Conservation (phyloP, 2,113 vertebrate genomes). For the Falcunculus frontatus region DNA sequence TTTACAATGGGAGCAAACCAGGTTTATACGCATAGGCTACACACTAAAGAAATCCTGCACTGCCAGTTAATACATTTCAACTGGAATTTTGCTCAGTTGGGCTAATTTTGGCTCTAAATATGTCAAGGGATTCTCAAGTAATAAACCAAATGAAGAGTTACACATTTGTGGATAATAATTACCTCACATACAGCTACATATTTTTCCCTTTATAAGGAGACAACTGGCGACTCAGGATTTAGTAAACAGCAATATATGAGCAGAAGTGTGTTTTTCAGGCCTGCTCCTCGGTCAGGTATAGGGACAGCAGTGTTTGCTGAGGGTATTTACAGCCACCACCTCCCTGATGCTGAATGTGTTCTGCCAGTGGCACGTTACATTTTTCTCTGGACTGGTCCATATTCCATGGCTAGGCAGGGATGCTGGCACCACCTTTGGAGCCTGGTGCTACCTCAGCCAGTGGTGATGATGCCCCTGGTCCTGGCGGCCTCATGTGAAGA, state of each 20-base stretch:
- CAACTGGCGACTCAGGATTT: neutral
- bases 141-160: neutral
- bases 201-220: neutral
- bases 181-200: neutral
- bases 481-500: accelerated
- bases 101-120: constrained; percentile 26
- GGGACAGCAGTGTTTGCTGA: neutral
- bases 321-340: neutral
- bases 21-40: constrained; percentile 29
- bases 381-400: neutral
- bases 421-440: neutral
- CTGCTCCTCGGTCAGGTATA: neutral
- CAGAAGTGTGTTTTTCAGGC: neutral
- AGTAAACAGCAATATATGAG: neutral
- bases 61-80: neutral
- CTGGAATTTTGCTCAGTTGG: constrained; percentile 1
- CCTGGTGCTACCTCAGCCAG: neutral
- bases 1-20: constrained; percentile 67
- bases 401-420: neutral
- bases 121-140: neutral
- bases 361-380: neutral
- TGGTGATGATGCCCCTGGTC: neutral
- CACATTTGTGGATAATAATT: neutral
- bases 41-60: constrained; percentile 34
- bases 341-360: neutral